A percentile compares a stretch with the other conserved stretches of the same genome.
Conservation (phyloP, 1,140 invertebrate genomes). For the Drosophila kikkawai region DNA sequence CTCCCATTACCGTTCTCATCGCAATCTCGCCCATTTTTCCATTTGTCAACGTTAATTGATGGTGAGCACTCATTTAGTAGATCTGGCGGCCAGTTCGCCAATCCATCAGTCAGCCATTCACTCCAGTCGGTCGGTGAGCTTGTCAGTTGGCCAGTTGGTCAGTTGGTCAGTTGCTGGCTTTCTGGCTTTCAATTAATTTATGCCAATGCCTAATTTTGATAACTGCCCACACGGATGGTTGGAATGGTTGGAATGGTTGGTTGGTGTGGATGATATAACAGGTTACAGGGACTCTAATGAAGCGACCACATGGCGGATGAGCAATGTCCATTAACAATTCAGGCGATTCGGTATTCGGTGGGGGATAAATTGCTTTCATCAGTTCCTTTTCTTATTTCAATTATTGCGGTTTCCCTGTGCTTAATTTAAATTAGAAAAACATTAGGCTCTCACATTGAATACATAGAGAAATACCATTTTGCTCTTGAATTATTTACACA, state of each 20-base stretch:
- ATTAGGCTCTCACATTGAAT: neutral
- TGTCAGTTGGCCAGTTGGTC: constrained; percentile 16
- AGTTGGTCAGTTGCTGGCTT: constrained; percentile 20
- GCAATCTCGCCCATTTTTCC: constrained; percentile 45
- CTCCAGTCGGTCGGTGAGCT: constrained; percentile 14
- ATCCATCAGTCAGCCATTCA: constrained; percentile 38
- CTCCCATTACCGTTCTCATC: neutral
- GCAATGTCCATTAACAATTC: constrained; percentile 40
- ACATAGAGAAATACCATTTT: neutral
- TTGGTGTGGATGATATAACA: constrained; percentile 20
- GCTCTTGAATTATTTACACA: constrained; percentile 7
- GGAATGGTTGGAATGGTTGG: constrained; percentile 8
- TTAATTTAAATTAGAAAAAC: constrained; percentile 22
- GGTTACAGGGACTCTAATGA: constrained; percentile 59
- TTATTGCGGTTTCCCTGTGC: neutral
- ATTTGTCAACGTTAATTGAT: constrained; percentile 79
- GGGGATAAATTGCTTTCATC: constrained; percentile 12
- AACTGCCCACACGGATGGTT: constrained; percentile 40
- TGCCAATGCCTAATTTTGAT: constrained; percentile 71
- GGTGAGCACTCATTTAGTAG: constrained; percentile 68
- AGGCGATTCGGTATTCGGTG: neutral
- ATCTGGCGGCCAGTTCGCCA: constrained; percentile 38
- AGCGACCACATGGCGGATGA: constrained; percentile 55
- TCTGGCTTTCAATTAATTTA: constrained; percentile 67
- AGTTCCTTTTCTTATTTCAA: constrained; percentile 16